Conservation (phyloP, 2,888 invertebrate species). For the Mythimna pallens region DNA sequence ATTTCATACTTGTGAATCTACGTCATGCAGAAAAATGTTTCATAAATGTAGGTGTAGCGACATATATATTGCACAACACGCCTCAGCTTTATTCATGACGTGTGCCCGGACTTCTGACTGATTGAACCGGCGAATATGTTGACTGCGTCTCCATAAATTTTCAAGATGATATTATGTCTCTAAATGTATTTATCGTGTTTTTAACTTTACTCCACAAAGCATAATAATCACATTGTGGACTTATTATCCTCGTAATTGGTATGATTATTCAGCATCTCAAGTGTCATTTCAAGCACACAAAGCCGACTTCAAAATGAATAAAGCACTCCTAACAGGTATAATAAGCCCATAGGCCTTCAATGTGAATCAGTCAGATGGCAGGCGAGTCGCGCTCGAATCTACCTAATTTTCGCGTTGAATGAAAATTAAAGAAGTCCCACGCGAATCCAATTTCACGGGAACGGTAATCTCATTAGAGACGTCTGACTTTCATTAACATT, state of each 20-base stretch:
- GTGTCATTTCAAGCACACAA: conserved; percentile 19
- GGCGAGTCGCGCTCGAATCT: conserved; percentile 73
- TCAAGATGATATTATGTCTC: conserved; percentile 35
- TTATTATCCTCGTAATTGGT: conserved; percentile 3
- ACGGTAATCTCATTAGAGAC: conserved; percentile 88
- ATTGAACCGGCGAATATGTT: conserved; percentile 79
- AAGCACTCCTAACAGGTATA: conserved; percentile 46
- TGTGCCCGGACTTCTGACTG: conserved; percentile 81
- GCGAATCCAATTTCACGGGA: conserved; percentile 88
- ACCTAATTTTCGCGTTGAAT: conserved; percentile 86
- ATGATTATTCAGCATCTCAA: conserved; percentile 30
- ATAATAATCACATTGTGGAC: conserved; percentile 12
- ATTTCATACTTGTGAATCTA: conserved; percentile 23
- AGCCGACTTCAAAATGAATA: conserved; percentile 35
- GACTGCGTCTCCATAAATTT: conserved; percentile 66
- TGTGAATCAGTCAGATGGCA: conserved; percentile 71
- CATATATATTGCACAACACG: conserved; percentile 75
- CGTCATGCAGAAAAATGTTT: conserved; percentile 45
- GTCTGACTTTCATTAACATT: conserved; percentile 89
- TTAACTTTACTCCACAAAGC: not conserved
- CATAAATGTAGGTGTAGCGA: conserved; percentile 58
- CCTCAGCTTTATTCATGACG: conserved; percentile 86
- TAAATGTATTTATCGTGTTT: conserved; percentile 19
- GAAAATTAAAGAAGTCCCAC: conserved; percentile 89
- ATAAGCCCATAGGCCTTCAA: conserved; percentile 65